Evolutionary conservation across 2,888 invertebrate genomes (phyloP), one percentile per base, ranked within the genome.

Genomic region (Agonum fuliginosum): DNA sequence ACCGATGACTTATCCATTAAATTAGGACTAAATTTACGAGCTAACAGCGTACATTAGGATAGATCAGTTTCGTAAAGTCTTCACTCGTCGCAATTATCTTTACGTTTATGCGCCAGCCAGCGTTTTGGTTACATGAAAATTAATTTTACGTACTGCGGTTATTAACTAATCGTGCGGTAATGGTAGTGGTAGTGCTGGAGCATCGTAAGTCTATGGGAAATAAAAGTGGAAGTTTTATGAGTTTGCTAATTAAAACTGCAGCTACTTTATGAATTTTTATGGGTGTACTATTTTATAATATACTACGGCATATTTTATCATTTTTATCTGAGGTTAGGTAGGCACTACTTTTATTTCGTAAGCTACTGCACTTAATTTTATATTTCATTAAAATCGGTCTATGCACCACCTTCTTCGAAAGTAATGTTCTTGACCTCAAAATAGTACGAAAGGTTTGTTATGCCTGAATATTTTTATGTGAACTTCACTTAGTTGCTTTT

Each of bases 1-100:
- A 78, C 79, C 81, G 83, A 84, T 83, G 85, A 85, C 85, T 82
- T 83, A 83, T 83, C 83, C 84, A 84, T 85, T 85, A 85, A 85
- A 85, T 85, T 85, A 85, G 84, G 83, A 82, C 82, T 81, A 82
- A 83, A 84, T 85, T 85, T 84, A 85, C 82, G 83, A 81, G 82
- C 83, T 78, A 82, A 82, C 82, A 80, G 81, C 81, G 79, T 82
- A 81, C 82, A 84, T 83, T 83, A 83, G 82, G 81, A 81, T 82
- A 82, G 81, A 81, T 81, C 81, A 81, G 82, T 83, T 82, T 82
- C 80, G 81, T 51, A 37, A 22, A 2, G 20, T 54, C 24, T n/a
- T 22, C 3, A 14, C 22, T 54, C 54, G 17, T 37, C 67, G 71
- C 48, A 71, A 71, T 71, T 71, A 71, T 51, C 71, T 71, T 51